Evolutionary conservation across 1,140 invertebrate species (phyloP).

Genomic region (Bilobella aurantiaca): DNA sequence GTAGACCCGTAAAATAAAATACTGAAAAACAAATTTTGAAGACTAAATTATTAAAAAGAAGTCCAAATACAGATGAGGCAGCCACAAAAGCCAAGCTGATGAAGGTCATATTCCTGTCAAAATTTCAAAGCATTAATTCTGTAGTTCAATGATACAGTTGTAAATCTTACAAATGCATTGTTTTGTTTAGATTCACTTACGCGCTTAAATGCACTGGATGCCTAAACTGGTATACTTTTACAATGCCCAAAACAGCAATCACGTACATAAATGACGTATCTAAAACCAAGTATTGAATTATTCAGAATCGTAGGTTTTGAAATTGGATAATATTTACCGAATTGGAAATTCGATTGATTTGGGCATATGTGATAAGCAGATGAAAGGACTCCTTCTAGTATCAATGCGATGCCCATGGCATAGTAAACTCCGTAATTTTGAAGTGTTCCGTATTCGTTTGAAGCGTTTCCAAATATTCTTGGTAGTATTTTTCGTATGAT

Average conservation of each 20-base stretch:
- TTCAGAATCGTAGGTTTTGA: neutral
- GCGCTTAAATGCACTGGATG: constrained; percentile 32
- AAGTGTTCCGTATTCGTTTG: constrained; percentile 23
- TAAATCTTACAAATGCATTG: too few relatives aligned
- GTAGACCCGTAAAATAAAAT: constrained; percentile 12
- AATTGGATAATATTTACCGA: constrained; percentile 42
- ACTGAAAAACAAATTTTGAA: constrained; percentile 25
- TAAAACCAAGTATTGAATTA: constrained; percentile 1
- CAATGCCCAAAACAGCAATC: constrained; percentile 26
- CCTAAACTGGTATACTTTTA: constrained; percentile 31
- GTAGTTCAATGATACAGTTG: neutral
- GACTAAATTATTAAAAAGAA: constrained; percentile 24
- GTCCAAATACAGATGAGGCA: constrained; percentile 23
- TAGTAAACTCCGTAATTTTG: constrained; percentile 33
- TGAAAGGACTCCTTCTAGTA: constrained; percentile 16
- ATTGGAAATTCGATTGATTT: constrained; percentile 50
- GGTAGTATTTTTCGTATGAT: constrained; percentile 5
- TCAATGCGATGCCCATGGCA: constrained; percentile 20
- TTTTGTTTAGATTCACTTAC: constrained; percentile 20
- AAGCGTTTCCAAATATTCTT: neutral
- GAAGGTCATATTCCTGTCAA: constrained; percentile 22
- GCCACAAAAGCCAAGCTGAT: constrained; percentile 25
- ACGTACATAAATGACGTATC: constrained; percentile 34
- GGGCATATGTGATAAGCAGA: constrained; percentile 49
- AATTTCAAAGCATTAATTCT: neutral